phyloP scores from a whole-genome alignment of 2,797 vertebrate species.

The Chiloscyllium punctatum region DNA sequence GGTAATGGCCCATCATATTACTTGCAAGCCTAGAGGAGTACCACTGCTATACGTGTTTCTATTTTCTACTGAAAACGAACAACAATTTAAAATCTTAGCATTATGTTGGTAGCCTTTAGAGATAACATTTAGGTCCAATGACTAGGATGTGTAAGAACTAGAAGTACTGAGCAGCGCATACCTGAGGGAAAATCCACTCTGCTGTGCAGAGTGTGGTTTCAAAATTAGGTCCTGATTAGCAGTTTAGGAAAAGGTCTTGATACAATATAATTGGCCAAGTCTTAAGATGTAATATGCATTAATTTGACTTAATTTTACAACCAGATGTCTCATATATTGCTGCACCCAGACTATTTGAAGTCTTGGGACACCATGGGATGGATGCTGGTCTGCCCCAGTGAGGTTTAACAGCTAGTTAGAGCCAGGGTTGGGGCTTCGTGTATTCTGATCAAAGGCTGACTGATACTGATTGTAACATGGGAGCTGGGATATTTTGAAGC shows the following conservation, averaged over 20 bases:
- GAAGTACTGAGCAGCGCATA: not conserved
- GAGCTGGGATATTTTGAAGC: not conserved
- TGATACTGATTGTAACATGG: not conserved
- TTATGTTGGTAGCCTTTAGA: not conserved
- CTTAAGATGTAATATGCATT: too few species aligned
- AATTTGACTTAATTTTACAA: not conserved
- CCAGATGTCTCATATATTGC: too few species aligned
- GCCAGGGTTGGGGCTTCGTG: not conserved
- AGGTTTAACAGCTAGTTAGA: not conserved
- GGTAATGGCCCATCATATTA: not conserved
- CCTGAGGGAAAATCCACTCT: not conserved
- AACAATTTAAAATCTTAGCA: not conserved
- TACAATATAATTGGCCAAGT: not conserved
- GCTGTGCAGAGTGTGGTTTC: not conserved
- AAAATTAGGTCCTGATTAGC: not conserved
- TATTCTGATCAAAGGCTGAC: not conserved
- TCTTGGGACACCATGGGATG: not conserved
- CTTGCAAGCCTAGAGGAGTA: not conserved
- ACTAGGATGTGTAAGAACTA: not conserved
- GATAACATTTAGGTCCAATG: not conserved
- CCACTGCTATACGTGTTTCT: not conserved
- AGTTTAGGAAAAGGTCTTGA: not conserved
- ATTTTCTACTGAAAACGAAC: not conserved
- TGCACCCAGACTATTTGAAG: not conserved
- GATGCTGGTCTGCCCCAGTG: not conserved